phyloP scores from a whole-genome alignment of 1,140 invertebrate genomes.

The silkworm (Bombyx mori) region ASM3026992v2 NC_085116.1:7983001-7983500 shows the following conservation, averaged over 20 bases:
- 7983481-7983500: no score
- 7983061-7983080: slow-evolving; percentile 19
- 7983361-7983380: no score
- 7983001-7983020: no score
- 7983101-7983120: slow-evolving; percentile 38
- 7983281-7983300: slow-evolving; percentile 60
- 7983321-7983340: not conserved
- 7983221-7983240: slow-evolving; percentile 62
- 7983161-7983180: slow-evolving; percentile 43
- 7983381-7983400: no score
- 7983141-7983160: slow-evolving; percentile 53
- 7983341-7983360: not conserved
- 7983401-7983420: no score
- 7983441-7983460: no score
- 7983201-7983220: slow-evolving; percentile 58
- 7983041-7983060: slow-evolving; percentile 1
- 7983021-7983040: no score
- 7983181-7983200: slow-evolving; percentile 49
- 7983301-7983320: slow-evolving; percentile 44
- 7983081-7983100: slow-evolving; percentile 22
- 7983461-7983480: no score
- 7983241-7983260: slow-evolving; percentile 65
- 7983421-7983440: no score
- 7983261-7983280: slow-evolving; percentile 21
- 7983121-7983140: slow-evolving; percentile 55